Conservation (phyloP, 2,797 vertebrate species). For the Galago senegalensis region DNA sequence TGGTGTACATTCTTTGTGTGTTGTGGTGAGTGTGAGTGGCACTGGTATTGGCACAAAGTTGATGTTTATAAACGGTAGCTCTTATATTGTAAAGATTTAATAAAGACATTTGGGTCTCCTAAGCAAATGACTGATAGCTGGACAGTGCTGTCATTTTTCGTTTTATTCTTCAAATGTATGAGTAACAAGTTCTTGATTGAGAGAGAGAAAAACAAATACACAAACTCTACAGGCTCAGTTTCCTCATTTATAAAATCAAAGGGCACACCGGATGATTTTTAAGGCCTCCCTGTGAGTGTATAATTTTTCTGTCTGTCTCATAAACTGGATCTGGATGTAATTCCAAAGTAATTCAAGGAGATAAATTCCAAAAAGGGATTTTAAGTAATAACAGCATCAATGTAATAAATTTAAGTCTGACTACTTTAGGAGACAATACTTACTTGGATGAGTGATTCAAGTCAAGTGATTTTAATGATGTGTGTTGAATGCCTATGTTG, state of each 20-base stretch:
- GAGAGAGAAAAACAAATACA: slow-evolving; percentile 18
- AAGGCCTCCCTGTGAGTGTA: slow-evolving; percentile 37
- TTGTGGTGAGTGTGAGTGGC: slow-evolving; percentile 33
- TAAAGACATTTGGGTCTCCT: slow-evolving; percentile 44
- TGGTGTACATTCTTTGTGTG: slow-evolving; percentile 27
- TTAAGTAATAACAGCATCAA: slow-evolving; percentile 66
- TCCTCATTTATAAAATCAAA: slow-evolving; percentile 60
- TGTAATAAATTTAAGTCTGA: slow-evolving; percentile 62
- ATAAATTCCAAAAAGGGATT: slow-evolving; percentile 70
- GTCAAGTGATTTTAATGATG: slow-evolving; percentile 52
- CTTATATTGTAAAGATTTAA: slow-evolving; percentile 14
- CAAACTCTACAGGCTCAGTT: background rate
- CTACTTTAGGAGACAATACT: slow-evolving; percentile 52
- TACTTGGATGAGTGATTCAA: slow-evolving; percentile 52
- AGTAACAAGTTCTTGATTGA: slow-evolving; percentile 45
- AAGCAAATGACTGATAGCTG: slow-evolving; percentile 56
- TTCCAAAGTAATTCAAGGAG: slow-evolving; percentile 74
- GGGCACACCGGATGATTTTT: slow-evolving; percentile 44
- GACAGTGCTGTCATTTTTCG: slow-evolving; percentile 3
- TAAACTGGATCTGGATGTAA: slow-evolving; percentile 75
- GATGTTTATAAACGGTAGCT: slow-evolving; percentile 25
- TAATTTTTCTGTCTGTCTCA: slow-evolving; percentile 67
- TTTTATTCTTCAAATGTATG: slow-evolving; percentile 54
- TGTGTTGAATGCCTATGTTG: slow-evolving; percentile 19
- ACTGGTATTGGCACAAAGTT: slow-evolving; percentile 3